Evolutionary conservation across 2,888 invertebrate genomes (phyloP), one percentile per base, ranked within the genome.

Genomic region (Chirona hameri): DNA sequence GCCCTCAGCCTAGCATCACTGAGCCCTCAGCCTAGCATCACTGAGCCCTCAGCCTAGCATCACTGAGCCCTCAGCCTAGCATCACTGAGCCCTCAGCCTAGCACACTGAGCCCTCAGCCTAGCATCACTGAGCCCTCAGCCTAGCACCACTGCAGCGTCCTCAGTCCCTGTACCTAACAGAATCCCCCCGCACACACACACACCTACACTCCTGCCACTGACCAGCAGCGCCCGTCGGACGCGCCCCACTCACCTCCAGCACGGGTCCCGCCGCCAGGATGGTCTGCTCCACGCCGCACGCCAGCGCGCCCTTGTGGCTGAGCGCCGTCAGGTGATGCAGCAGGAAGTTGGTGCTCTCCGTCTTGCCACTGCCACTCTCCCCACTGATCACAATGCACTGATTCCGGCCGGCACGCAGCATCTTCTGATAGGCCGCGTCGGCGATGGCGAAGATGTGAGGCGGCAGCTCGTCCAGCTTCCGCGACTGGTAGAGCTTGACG

Each of bases 371-470:
- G 84, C 97, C 97, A 88, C 95, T 95, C 89, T 97, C 96, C 52
- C 96, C 96, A 87, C 95, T 96, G 86, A 98, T 98, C 86, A 98
- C 97, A 87, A 98, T 96, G 88, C 97, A 98, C 90, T 94, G 94
- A 88, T 97, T 97, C 85, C 93, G 92, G 87, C 94, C 92, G 86
- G 95, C 95, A 86, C 95, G 93, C 85, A 98, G 90, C 98, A 98
- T 98, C 88, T 95, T 94, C 88, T 96, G 95, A 88, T 96, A 97
- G 46, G 97, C 96, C 27, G 95, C 93, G 88, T 97, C 97, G 14
- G 97, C 97, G 80, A 98, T 95, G 82, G 98, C 98, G 90, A 98
- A 98, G 87, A 98, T 97, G 88, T 98, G 98, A 79, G 98, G 98
- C 69, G 98, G 97, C 86, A 97, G 91, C 87, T 96, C 96, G 52